Evolutionary conservation across 2,888 invertebrate species (phyloP).

Genomic region (Phortica okadai): DNA sequence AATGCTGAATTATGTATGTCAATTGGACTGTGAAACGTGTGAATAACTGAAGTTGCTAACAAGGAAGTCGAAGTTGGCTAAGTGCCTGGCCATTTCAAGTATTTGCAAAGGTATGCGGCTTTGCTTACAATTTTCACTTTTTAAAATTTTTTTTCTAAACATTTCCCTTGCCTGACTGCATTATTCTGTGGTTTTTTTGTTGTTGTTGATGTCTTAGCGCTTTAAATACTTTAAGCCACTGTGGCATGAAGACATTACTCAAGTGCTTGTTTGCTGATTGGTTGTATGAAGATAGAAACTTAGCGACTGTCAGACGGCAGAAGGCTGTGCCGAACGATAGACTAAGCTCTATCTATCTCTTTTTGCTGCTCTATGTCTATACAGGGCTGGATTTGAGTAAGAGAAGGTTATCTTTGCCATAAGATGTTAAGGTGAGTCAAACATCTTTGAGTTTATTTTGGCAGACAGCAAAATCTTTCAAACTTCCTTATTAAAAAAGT

Average conservation of each 20-base stretch:
- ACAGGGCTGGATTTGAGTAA: constrained; percentile 17
- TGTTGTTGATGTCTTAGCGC: background rate
- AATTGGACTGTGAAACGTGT: background rate
- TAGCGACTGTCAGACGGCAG: background rate
- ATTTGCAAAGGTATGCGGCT: constrained; percentile 8
- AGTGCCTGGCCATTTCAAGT: background rate
- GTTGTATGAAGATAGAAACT: constrained; percentile 20
- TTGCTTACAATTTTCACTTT: constrained; percentile 30
- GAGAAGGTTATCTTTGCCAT: background rate
- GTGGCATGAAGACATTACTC: constrained; percentile 59
- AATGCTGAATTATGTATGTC: constrained; percentile 41
- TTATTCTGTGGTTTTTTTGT: background rate
- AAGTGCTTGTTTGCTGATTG: constrained; percentile 48
- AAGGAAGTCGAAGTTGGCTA: background rate
- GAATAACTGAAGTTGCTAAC: background rate
- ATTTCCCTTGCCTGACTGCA: background rate
- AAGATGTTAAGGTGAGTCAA: no score
- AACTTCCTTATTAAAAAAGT: background rate
- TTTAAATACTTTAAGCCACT: constrained; percentile 22
- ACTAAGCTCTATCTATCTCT: background rate
- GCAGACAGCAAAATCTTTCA: background rate
- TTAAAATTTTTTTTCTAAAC: background rate
- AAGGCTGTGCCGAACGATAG: background rate
- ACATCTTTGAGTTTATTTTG: background rate
- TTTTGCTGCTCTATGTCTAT: constrained; percentile 11